Percentiles rank a stretch among this genome's conserved stretches.
These are phyloP conservation scores for Diarsia mendica DNA, from an alignment of 2,888 invertebrate genomes.

Conservation along the genomic window DNA sequence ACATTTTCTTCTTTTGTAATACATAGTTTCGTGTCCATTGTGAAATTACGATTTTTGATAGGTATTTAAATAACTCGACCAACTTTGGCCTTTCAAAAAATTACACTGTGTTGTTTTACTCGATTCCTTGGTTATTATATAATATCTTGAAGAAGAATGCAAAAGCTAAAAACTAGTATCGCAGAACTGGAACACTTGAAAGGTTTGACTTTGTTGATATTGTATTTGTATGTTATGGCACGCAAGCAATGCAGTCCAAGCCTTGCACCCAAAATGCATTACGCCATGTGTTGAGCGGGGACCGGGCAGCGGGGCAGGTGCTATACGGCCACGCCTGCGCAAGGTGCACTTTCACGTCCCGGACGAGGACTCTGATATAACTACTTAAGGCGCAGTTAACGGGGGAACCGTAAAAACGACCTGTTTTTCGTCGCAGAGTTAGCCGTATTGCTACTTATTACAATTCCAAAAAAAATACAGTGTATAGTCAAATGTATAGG, in stretches of 20 bases:
- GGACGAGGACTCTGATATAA: slow-evolving; percentile 75
- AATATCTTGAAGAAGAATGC: slow-evolving; percentile 47
- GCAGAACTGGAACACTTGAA: slow-evolving; percentile 65
- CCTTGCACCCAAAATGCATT: slow-evolving; percentile 82
- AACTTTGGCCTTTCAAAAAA: slow-evolving; percentile 48
- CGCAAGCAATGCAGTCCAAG: slow-evolving; percentile 79
- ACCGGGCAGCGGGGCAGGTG: slow-evolving; percentile 85
- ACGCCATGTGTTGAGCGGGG: slow-evolving; percentile 85
- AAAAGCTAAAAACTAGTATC: slow-evolving; percentile 54
- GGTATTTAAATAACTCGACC: slow-evolving; percentile 44
- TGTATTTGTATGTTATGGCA: slow-evolving; percentile 59
- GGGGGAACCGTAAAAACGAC: too few relatives aligned
- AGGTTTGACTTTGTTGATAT: slow-evolving; percentile 64
- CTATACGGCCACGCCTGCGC: slow-evolving; percentile 75
- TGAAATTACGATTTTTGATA: slow-evolving; percentile 42
- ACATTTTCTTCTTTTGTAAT: slow-evolving; percentile 29
- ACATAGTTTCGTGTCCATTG: slow-evolving; percentile 31
- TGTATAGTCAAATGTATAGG: too few relatives aligned
- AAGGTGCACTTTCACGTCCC: slow-evolving; percentile 85
- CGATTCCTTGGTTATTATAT: slow-evolving; percentile 51
- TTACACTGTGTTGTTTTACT: slow-evolving; percentile 41
- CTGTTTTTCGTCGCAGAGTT: too few relatives aligned
- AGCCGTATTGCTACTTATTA: too few relatives aligned
- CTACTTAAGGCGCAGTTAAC: too few relatives aligned
- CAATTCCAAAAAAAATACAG: too few relatives aligned